phyloP scores from a whole-genome alignment of 2,888 invertebrate genomes.

The Cataglyphis altisquamis region DNA sequence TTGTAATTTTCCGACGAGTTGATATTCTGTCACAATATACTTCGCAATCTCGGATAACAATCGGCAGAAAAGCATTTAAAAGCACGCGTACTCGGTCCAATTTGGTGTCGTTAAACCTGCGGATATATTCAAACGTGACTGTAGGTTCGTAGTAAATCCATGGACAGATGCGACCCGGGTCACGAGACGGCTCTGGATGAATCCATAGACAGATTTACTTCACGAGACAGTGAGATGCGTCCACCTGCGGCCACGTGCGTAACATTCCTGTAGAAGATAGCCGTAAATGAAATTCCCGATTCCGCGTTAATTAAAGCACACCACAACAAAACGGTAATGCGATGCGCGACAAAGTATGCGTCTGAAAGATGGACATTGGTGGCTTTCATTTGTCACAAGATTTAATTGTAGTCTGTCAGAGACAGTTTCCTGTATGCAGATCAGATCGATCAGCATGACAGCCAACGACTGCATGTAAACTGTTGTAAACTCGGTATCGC shows the following conservation, averaged over 20 bases:
- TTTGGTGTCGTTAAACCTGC: constrained; percentile 30
- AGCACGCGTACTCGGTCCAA: constrained; percentile 14
- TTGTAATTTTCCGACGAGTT: constrained; percentile 14
- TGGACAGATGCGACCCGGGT: constrained; percentile 38
- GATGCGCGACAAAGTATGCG: constrained; percentile 60
- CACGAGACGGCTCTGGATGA: constrained; percentile 28
- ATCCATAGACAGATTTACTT: constrained; percentile 35
- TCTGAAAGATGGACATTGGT: constrained; percentile 50
- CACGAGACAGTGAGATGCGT: constrained; percentile 26
- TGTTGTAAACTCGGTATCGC: constrained; percentile 42
- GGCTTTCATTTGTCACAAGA: constrained; percentile 68
- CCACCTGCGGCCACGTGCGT: constrained; percentile 32
- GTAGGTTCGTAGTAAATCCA: constrained; percentile 6
- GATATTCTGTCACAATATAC: not conserved
- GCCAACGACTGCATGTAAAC: constrained; percentile 40
- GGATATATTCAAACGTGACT: constrained; percentile 26
- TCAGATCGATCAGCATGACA: constrained; percentile 60
- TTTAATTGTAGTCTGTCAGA: constrained; percentile 69
- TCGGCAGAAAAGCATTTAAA: constrained; percentile 29
- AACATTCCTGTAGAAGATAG: constrained; percentile 29
- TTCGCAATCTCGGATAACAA: not conserved
- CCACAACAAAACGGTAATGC: constrained; percentile 70
- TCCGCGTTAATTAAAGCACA: constrained; percentile 71
- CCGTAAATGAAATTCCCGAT: constrained; percentile 71
- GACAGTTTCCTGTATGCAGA: constrained; percentile 59